A percentile compares a stretch with the other conserved stretches of the same genome.
These are phyloP conservation scores for Apodemia zela DNA, from an alignment of 2,888 invertebrate species.

Conservation along the genomic window DNA sequence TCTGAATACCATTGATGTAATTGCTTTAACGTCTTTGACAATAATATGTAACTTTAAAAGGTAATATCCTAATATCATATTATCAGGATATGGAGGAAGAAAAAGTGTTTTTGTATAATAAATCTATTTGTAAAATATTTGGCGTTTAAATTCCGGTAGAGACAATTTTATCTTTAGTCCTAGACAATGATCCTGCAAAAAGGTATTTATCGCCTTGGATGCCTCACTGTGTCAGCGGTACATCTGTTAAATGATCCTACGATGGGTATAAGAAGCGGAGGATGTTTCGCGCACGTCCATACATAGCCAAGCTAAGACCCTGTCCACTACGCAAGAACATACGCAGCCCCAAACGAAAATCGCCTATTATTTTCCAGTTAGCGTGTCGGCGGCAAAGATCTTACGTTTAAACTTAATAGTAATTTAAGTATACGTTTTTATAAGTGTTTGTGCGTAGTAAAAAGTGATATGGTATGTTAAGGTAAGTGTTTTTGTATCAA, in stretches of 20 bases:
- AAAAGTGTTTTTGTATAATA: too few relatives aligned
- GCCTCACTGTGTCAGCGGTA: constrained; percentile 28
- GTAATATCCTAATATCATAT: too few relatives aligned
- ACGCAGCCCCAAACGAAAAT: constrained; percentile 61
- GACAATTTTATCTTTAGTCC: too few relatives aligned
- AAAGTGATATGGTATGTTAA: constrained; percentile 5
- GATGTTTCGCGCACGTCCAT: constrained; percentile 57
- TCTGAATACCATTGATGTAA: too few relatives aligned
- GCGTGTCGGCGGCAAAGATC: constrained; percentile 11
- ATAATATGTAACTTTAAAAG: too few relatives aligned
- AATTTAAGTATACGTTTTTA: constrained; percentile 12
- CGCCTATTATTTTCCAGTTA: constrained; percentile 57
- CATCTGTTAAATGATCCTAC: constrained; percentile 36
- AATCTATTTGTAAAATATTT: too few relatives aligned
- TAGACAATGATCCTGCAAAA: constrained; percentile 21
- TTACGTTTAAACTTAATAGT: constrained; percentile 10
- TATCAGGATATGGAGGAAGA: too few relatives aligned
- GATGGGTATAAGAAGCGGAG: constrained; percentile 69
- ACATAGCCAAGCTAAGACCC: constrained; percentile 68
- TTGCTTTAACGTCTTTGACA: too few relatives aligned
- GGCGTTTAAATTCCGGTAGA: too few relatives aligned
- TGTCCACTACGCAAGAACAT: constrained; percentile 73
- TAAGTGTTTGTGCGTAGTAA: constrained; percentile 5
- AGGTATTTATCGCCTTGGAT: constrained; percentile 12
- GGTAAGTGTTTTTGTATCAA: constrained; percentile 10